Conservation (phyloP, 2,888 invertebrate species). For the Agrochola lota region DNA sequence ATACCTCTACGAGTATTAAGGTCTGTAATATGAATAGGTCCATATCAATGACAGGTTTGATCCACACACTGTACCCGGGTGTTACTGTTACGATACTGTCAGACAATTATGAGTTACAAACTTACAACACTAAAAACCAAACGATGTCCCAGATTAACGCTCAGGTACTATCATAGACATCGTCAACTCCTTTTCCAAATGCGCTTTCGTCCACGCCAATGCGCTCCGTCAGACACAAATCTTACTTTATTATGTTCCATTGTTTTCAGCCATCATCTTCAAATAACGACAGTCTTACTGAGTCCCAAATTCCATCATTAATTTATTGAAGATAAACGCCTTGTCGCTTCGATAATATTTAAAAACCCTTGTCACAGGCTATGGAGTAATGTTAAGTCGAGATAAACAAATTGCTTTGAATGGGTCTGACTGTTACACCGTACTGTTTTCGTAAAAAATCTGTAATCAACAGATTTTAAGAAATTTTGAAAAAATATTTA, state of each 20-base stretch:
- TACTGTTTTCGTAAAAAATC: not conserved
- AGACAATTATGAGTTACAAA: no score
- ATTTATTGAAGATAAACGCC: slow-evolving; percentile 51
- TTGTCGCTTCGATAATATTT: slow-evolving; percentile 68
- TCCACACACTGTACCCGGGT: not conserved
- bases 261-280: slow-evolving; percentile 12
- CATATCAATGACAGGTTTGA: not conserved
- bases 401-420: slow-evolving; percentile 69
- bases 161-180: not conserved
- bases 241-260: not conserved
- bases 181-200: not conserved
- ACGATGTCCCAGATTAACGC: not conserved
- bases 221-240: not conserved
- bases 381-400: slow-evolving; percentile 66
- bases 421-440: slow-evolving; percentile 53
- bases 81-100: not conserved
- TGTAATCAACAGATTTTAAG: not conserved
- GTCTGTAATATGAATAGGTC: not conserved
- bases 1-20: no score
- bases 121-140: not conserved
- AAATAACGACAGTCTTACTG: slow-evolving; percentile 21
- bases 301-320: slow-evolving; percentile 29
- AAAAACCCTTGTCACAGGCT: slow-evolving; percentile 68
- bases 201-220: not conserved
- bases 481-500: no score